phyloP scores from a whole-genome alignment of 2,113 vertebrate genomes.

The Brienomyrus longianalis region DNA sequence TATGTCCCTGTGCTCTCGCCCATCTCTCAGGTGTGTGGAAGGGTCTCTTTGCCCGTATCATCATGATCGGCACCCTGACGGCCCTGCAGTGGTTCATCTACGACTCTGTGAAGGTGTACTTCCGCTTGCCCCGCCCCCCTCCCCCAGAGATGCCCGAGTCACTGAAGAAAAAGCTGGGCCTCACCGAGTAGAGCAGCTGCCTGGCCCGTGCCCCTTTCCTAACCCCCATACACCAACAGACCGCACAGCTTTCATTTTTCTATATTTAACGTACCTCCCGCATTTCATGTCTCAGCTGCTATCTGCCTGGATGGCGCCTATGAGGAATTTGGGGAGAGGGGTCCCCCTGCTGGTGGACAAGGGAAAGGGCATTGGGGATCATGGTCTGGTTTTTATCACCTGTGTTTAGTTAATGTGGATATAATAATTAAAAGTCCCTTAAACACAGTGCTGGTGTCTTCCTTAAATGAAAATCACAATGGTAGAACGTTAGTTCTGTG shows the following conservation, averaged over 20 bases:
- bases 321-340: background rate
- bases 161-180: conserved; percentile 94
- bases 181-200: conserved; percentile 68
- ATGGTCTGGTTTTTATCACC: conserved; percentile 50
- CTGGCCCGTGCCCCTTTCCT: background rate
- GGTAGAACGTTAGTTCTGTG: background rate
- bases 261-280: conserved; percentile 48
- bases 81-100: conserved; percentile 99
- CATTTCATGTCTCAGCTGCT: conserved; percentile 23
- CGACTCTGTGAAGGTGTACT: conserved; percentile 97
- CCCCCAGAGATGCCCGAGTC: conserved; percentile 98
- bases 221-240: background rate
- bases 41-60: conserved; percentile 93
- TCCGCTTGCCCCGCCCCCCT: conserved; percentile 93
- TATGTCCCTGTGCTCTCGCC: background rate
- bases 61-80: conserved; percentile 98
- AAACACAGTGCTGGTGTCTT: conserved; percentile 12
- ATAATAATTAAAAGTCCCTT: conserved; percentile 44
- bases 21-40: conserved; percentile 89
- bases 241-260: conserved; percentile 43
- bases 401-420: conserved; percentile 48
- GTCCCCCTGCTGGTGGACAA: background rate
- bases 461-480: background rate
- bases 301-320: conserved; percentile 39
- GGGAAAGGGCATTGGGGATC: conserved; percentile 37